Base-by-base conservation (phyloP, 2,113 vertebrate species). In the Hystrix brachyura region DNA sequence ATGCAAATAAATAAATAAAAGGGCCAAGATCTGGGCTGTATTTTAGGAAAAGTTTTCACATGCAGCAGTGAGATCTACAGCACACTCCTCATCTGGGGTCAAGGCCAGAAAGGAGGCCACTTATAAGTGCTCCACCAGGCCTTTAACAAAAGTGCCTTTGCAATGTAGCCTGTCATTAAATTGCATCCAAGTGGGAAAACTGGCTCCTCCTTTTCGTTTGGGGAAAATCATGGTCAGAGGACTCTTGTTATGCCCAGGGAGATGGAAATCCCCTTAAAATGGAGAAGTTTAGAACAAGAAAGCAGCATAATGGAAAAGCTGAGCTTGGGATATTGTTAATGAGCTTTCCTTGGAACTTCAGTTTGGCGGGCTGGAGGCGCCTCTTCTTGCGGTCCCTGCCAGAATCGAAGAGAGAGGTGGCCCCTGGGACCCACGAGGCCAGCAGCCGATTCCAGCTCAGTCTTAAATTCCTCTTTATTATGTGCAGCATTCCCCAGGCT, bases 251-350 rank as follows among this genome's bases (percentile, higher is more conserved):
- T 25, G 38, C 60, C 93, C 71, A 95, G 46, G 55, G 60, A 82
- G 38, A n/a, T 69, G 43, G 91, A 91, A 95, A 86, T 71, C 23
- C 21, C 55, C n/a, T 62, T 51, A 86, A 86, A 96, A 97, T 90
- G 51, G 87, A 95, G 82, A 85, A 34, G 27, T 7, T 43, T n/a
- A 9, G 14, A 65, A 91, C 13, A 51, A 53, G 15, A 46, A 81
- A 34, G 38, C 7, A 19, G 43, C 64, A 53, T 0, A 60, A 69
- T 17, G 65, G 81, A 89, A 95, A 83, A 32, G 12, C 60, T 72
- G 69, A 48, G n/a, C 57, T 74, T 67, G 46, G 43, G 43, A n/a
- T 17, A 2, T 19, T 64, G 3, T 19, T 64, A 14, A 65, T 7
- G 14, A 34, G 14, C 87, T 91, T 69, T 91, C 60, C 62, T 87